Percentiles rank a stretch among this genome's conserved stretches.
phyloP scores from a whole-genome alignment of 64 coral and sea anemone species.

The Actinia equina region DNA sequence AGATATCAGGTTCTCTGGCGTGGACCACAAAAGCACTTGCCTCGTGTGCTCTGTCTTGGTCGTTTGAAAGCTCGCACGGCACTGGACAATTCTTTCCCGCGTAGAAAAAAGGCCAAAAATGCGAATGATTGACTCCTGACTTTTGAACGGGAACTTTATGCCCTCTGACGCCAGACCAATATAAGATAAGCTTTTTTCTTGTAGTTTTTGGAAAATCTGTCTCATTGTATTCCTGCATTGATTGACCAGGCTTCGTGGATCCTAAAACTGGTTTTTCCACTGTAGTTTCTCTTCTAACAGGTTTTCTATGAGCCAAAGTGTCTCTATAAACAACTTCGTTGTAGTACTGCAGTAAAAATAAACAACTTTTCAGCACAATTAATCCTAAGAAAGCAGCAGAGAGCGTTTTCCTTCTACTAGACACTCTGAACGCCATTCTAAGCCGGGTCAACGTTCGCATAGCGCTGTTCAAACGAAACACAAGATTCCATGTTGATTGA shows the following conservation, averaged over 20 bases:
- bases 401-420: constrained; percentile 2
- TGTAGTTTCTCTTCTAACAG: not conserved
- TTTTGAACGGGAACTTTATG: constrained; percentile 82
- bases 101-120: constrained; percentile 98
- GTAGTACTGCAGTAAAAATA: constrained; percentile 27
- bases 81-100: constrained; percentile 91
- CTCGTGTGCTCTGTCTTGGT: constrained; percentile 56
- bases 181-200: constrained; percentile 75
- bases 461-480: not conserved
- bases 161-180: constrained; percentile 81
- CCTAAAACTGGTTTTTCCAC: too few species aligned
- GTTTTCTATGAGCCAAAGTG: not conserved
- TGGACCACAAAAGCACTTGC: constrained; percentile 93
- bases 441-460: constrained; percentile 18
- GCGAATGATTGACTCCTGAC: constrained; percentile 63
- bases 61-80: constrained; percentile 76
- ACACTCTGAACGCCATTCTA: constrained; percentile 17
- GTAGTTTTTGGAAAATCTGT: constrained; percentile 60
- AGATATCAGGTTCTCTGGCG: constrained; percentile 71
- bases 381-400: constrained; percentile 7
- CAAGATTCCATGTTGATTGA: not conserved
- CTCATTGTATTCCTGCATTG: constrained; percentile 39
- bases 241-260: not conserved
- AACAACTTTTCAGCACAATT: constrained; percentile 9
- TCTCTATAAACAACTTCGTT: constrained; percentile 21